Evolutionary conservation across 2,113 vertebrate genomes (phyloP).

Genomic region (Lichenostomus cassidix): DNA sequence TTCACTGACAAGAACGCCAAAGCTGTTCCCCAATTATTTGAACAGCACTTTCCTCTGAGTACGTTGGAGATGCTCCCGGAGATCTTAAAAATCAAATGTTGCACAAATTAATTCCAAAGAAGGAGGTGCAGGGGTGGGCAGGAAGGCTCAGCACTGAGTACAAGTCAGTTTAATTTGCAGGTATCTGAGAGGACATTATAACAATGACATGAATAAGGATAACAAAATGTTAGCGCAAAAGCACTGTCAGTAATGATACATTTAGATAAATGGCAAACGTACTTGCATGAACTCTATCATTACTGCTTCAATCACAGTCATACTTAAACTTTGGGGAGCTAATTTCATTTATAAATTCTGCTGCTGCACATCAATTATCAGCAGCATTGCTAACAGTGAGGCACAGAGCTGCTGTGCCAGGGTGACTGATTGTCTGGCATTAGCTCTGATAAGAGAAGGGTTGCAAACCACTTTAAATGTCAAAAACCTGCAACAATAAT

Average conservation of each 20-base stretch:
- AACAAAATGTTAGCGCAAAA: constrained; percentile 27
- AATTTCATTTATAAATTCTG: constrained; percentile 56
- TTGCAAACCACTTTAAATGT: constrained; percentile 53
- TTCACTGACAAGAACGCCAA: not conserved
- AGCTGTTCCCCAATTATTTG: not conserved
- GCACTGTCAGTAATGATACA: constrained; percentile 4
- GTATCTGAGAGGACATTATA: constrained; percentile 15
- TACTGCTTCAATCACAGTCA: constrained; percentile 33
- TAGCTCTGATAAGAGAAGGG: constrained; percentile 19
- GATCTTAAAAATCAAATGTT: not conserved
- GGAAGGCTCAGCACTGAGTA: not conserved
- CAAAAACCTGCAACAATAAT: constrained; percentile 18
- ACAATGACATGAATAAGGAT: constrained; percentile 17
- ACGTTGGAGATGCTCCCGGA: not conserved
- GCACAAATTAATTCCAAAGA: not conserved
- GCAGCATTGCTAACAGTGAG: not conserved
- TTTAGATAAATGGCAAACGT: constrained; percentile 36
- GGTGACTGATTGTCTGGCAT: constrained; percentile 19
- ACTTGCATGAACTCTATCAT: constrained; percentile 28
- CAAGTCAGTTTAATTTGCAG: constrained; percentile 22
- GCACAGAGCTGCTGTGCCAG: not conserved
- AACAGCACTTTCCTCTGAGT: not conserved
- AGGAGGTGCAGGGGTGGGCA: not conserved
- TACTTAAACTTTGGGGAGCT: constrained; percentile 39
- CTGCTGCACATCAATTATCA: constrained; percentile 26